phyloP scores from a whole-genome alignment of 2,888 invertebrate genomes.

The Rhyacophila evoluta region DNA sequence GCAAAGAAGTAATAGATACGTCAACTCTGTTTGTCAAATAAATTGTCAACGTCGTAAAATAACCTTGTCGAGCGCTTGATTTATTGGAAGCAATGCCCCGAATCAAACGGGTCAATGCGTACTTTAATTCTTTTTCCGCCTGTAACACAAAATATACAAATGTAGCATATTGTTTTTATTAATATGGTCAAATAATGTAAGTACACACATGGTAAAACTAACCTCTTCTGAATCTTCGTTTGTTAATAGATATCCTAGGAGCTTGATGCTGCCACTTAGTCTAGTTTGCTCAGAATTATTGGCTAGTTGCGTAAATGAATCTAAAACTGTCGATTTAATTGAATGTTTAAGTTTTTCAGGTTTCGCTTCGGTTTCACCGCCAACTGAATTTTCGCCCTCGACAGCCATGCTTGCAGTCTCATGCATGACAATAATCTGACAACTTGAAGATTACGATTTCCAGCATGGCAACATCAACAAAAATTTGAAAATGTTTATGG shows the following conservation, averaged over 20 bases:
- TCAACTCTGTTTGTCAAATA: constrained; percentile 69
- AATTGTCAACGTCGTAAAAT: constrained; percentile 76
- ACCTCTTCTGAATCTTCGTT: constrained; percentile 48
- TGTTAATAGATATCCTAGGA: constrained; percentile 59
- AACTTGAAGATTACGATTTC: not conserved
- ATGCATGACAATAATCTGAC: not conserved
- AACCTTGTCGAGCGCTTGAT: constrained; percentile 74
- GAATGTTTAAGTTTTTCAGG: constrained; percentile 34
- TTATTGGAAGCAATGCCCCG: constrained; percentile 80
- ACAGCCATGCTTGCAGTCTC: constrained; percentile 34
- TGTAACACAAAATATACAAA: constrained; percentile 56
- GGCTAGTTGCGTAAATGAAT: constrained; percentile 65
- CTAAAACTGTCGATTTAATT: constrained; percentile 61
- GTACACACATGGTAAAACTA: constrained; percentile 51
- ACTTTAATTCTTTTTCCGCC: constrained; percentile 74
- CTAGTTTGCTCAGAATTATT: constrained; percentile 60
- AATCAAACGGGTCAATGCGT: constrained; percentile 77
- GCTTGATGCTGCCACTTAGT: constrained; percentile 64
- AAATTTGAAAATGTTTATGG: not conserved
- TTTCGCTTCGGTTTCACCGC: constrained; percentile 32
- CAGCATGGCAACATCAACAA: not conserved
- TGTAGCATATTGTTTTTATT: not conserved
- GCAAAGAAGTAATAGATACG: constrained; percentile 67
- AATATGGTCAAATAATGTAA: not conserved
- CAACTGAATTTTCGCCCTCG: constrained; percentile 26